Base-by-base conservation (phyloP, 2,888 invertebrate species). In the Hyles lineata region DNA sequence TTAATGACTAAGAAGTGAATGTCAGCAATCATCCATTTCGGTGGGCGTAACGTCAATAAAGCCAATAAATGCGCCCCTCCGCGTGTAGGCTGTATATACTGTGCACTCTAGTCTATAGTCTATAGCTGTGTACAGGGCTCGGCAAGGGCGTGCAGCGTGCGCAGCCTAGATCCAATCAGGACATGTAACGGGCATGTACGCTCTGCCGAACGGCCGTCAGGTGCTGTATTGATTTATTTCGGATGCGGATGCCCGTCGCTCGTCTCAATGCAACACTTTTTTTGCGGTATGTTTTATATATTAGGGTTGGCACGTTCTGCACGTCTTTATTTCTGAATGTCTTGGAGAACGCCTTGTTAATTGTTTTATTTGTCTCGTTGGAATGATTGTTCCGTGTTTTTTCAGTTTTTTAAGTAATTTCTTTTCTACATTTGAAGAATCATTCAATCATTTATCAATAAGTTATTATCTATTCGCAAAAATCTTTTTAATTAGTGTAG, bases 171-270 rank as follows among this genome's bases (percentile, higher is more conserved):
- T 67, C 43, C 67, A 67, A 67, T 67, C 67, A 67, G 67, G 67
- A 50, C 67, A 67, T 67, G 67, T 67, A 67, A 67, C 67, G 23
- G 67, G 50, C 50, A 50, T 67, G 50, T 67, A 67, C 50, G 43
- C 43, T 50, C 32, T 50, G 23, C 67, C 43, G 50, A 67, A 67
- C 67, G 50, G 23, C 43, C 67, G 67, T 23, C 67, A 67, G 67
- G 67, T 67, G 67, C 67, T 67, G 50, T 67, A 67, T 67, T 67
- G 67, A 67, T 67, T 67, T 67, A 67, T 67, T 67, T 67, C 67
- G 43, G 67, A 43, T 50, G 23, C 67, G 67, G 23, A 50, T 67
- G 43, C 67, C 67, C 55, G 55, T n/a, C 55, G 55, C n/a, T 55
- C n/a, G 55, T 55, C 55, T 55, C 55, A 55, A 55, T 55, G 55